phyloP scores from a whole-genome alignment of 2,797 vertebrate genomes.

The Gymnodraco acuticeps region DNA sequence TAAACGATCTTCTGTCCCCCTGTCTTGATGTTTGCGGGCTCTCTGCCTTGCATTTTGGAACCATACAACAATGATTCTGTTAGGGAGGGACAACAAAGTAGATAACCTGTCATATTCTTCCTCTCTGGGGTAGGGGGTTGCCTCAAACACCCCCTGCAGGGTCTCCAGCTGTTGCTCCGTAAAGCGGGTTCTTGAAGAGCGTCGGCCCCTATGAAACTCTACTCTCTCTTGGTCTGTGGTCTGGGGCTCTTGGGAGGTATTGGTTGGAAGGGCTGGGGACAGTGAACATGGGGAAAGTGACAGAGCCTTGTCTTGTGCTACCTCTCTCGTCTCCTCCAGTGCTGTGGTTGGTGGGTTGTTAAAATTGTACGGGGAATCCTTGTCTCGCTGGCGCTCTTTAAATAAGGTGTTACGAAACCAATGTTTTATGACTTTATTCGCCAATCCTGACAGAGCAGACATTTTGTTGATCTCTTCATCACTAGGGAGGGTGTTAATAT shows the following conservation, averaged over 20 bases:
- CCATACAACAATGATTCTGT: constrained; percentile 98
- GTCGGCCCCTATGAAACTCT: constrained; percentile 92
- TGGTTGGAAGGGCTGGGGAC: constrained; percentile 65
- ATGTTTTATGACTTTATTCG: constrained; percentile 99
- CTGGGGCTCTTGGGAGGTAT: constrained; percentile 59
- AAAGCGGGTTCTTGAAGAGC: constrained; percentile 96
- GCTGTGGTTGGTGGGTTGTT: constrained; percentile 96
- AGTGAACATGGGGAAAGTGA: constrained; percentile 70
- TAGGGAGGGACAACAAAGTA: constrained; percentile 92
- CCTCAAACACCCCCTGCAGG: constrained; percentile 96
- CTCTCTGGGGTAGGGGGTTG: constrained; percentile 98
- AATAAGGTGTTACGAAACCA: constrained; percentile 99
- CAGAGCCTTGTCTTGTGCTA: constrained; percentile 84
- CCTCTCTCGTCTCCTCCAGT: constrained; percentile 91
- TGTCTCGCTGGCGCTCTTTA: constrained; percentile 98
- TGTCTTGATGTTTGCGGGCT: constrained; percentile 95
- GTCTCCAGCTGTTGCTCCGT: constrained; percentile 96
- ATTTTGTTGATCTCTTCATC: constrained; percentile 98
- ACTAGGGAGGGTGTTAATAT: constrained; percentile 98
- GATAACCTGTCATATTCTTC: constrained; percentile 98
- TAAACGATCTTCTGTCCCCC: constrained; percentile 64
- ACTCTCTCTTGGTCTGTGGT: constrained; percentile 88
- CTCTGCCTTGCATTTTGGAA: constrained; percentile 98
- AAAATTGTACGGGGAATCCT: constrained; percentile 99
- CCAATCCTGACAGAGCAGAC: constrained; percentile 92